A percentile compares a stretch with the other conserved stretches of the same genome.
phyloP scores from a whole-genome alignment of 2,797 vertebrate species.

The Chromis chromis region DNA sequence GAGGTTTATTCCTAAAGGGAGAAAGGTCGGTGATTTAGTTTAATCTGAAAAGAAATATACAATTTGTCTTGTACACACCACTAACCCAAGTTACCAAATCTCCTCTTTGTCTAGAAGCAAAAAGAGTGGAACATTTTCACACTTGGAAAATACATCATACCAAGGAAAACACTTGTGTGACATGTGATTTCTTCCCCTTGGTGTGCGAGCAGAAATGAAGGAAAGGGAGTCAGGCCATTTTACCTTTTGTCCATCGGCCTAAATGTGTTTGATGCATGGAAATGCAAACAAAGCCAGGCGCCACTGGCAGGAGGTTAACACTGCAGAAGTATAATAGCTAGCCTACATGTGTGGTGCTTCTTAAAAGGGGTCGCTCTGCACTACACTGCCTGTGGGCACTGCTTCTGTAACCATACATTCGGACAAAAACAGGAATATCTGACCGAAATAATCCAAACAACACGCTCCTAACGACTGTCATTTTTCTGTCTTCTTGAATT shows the following conservation, averaged over 20 bases:
- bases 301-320: constrained; percentile 57
- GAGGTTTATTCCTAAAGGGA: background rate
- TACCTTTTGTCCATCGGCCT: constrained; percentile 57
- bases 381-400: constrained; percentile 19
- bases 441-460: constrained; percentile 13
- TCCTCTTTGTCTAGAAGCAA: constrained; percentile 16
- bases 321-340: constrained; percentile 48
- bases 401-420: constrained; percentile 1
- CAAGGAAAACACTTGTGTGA: constrained; percentile 24
- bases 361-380: constrained; percentile 36
- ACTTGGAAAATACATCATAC: constrained; percentile 57
- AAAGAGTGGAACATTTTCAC: constrained; percentile 15
- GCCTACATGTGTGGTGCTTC: constrained; percentile 1
- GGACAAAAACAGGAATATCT: background rate
- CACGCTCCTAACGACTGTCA: background rate
- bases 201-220: constrained; percentile 27
- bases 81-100: constrained; percentile 8
- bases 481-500: background rate
- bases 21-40: constrained; percentile 21
- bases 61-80: constrained; percentile 1
- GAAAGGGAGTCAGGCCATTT: constrained; percentile 39
- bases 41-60: background rate
- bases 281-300: constrained; percentile 65
- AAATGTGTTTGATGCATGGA: constrained; percentile 61
- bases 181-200: constrained; percentile 27